Conservation (phyloP, 2,797 vertebrate genomes). For the Petrocephalus schoutedeni region DNA sequence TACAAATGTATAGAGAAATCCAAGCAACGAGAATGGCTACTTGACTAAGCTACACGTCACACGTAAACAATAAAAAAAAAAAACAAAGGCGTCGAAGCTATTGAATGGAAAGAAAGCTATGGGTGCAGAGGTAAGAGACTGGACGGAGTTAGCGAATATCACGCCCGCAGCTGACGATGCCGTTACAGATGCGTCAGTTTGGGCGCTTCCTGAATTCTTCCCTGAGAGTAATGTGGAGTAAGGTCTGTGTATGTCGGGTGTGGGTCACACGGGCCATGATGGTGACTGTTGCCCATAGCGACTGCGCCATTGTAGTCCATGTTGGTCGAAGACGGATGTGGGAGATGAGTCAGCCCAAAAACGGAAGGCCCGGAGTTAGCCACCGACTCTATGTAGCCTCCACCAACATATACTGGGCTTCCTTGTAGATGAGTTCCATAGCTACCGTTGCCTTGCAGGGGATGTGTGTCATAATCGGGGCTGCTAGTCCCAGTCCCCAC, state of each 20-base stretch:
- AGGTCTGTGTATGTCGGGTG: constrained; percentile 95
- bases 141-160: constrained; percentile 55
- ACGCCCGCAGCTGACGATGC: constrained; percentile 46
- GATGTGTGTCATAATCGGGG: constrained; percentile 85
- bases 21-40: constrained; percentile 86
- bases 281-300: constrained; percentile 85
- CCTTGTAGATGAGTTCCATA: constrained; percentile 93
- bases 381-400: constrained; percentile 89
- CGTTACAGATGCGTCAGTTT: constrained; percentile 97
- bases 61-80: constrained; percentile 76
- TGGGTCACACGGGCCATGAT: constrained; percentile 85
- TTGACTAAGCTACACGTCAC: constrained; percentile 71
- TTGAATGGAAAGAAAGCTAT: constrained; percentile 54
- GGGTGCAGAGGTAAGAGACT: constrained; percentile 59
- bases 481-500: constrained; percentile 78
- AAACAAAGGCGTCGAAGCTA: constrained; percentile 40
- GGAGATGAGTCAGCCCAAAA: constrained; percentile 88
- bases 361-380: constrained; percentile 82
- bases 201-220: constrained; percentile 99
- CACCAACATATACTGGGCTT: constrained; percentile 90
- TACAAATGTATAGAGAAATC: constrained; percentile 76
- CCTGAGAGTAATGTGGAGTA: constrained; percentile 96
- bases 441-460: constrained; percentile 83
- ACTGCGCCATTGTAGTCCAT: constrained; percentile 91
- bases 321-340: constrained; percentile 78